Evolutionary conservation across 2,113 vertebrate species (phyloP).

Genomic region (Hydrolagus affinis): DNA sequence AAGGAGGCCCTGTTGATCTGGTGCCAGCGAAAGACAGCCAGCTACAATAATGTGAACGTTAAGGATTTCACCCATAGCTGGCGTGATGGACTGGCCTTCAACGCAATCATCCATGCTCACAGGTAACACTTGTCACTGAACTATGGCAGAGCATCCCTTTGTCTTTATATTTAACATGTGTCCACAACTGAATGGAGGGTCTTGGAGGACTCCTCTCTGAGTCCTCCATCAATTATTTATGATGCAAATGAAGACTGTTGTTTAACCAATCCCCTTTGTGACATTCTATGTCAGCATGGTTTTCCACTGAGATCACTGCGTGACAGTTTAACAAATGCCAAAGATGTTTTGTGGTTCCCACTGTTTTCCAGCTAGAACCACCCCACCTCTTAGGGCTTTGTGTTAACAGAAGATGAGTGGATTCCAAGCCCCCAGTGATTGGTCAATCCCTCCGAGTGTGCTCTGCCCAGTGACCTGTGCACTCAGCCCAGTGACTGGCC

Average conservation of each 20-base stretch:
- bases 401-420: no score
- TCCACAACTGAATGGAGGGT: no score
- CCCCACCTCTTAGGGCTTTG: no score
- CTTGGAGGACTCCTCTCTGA: no score
- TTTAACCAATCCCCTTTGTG: background rate
- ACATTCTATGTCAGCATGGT: background rate
- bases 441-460: background rate
- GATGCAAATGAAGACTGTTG: background rate
- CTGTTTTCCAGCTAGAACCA: no score
- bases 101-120: slow-evolving; percentile 79
- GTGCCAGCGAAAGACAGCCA: slow-evolving; percentile 78
- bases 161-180: no score
- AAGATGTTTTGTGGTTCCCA: no score
- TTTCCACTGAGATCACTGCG: no score
- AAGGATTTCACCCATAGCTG: slow-evolving; percentile 81
- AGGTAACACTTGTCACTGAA: slow-evolving; percentile 47
- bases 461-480: background rate
- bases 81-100: slow-evolving; percentile 76
- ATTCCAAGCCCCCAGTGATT: no score
- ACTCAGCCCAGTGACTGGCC: background rate
- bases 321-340: no score
- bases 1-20: slow-evolving; percentile 81
- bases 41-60: slow-evolving; percentile 65
- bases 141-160: background rate
- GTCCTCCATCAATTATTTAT: no score